A percentile compares a stretch with the other conserved stretches of the same genome.
Conservation (phyloP, 2,888 invertebrate genomes). For the Allygus modestus region DNA sequence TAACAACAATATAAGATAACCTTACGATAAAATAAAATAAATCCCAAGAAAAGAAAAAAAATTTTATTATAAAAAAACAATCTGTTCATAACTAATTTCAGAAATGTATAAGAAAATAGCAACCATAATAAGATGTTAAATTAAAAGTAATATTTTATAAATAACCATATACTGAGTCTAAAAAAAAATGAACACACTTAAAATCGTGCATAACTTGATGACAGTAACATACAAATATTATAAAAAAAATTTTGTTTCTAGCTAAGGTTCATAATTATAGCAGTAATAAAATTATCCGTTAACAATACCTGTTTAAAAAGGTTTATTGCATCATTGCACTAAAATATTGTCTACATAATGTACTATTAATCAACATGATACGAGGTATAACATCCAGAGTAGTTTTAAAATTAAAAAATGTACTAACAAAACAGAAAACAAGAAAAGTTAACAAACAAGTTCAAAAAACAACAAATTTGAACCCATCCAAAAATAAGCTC, state of each 20-base stretch:
- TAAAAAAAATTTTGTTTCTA: background rate
- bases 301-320: background rate
- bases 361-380: background rate
- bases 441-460: too few species aligned
- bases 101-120: too few species aligned
- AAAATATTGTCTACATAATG: background rate
- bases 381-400: too few species aligned
- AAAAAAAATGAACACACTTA: background rate
- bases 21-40: background rate
- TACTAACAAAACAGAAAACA: too few species aligned
- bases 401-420: too few species aligned
- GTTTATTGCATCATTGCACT: conserved; percentile 8
- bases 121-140: too few species aligned
- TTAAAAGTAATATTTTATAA: too few species aligned
- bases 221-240: background rate
- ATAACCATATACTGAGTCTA: background rate
- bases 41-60: background rate
- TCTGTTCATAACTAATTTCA: too few species aligned
- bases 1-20: background rate
- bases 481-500: too few species aligned
- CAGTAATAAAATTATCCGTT: background rate
- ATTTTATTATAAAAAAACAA: background rate
- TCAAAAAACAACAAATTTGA: too few species aligned
- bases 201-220: background rate
- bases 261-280: background rate